Percentiles rank a stretch among this genome's conserved stretches.
These are phyloP conservation scores for Poeciliopsis gracilis DNA, from an alignment of 2,797 vertebrate genomes.

Conservation along the genomic window DNA sequence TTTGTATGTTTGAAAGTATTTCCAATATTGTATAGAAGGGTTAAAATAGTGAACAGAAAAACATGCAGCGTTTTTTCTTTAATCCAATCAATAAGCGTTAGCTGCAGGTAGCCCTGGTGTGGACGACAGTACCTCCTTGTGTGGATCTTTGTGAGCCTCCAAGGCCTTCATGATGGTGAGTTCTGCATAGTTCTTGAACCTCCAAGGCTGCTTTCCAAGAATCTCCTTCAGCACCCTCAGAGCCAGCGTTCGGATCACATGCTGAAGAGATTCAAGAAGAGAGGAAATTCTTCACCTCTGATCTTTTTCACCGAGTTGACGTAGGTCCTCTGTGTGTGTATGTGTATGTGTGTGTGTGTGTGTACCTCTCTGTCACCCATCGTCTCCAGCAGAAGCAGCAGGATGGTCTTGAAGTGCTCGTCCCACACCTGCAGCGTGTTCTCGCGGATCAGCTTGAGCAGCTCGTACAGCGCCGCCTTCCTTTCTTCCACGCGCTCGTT, in stretches of 20 bases:
- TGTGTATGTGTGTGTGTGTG: not conserved
- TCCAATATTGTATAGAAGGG: too few species aligned
- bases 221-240: conserved; percentile 95
- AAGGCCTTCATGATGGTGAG: conserved; percentile 98
- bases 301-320: too few species aligned
- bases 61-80: too few species aligned
- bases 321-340: not conserved
- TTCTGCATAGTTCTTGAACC: conserved; percentile 98
- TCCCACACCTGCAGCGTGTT: conserved; percentile 97
- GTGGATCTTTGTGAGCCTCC: conserved; percentile 96
- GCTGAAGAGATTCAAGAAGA: conserved; percentile 73
- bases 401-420: conserved; percentile 97
- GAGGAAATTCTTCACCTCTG: not conserved
- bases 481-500: conserved; percentile 96
- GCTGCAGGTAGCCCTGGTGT: not conserved
- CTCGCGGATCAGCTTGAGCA: conserved; percentile 93
- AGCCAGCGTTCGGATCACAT: conserved; percentile 94
- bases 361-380: conserved; percentile 95
- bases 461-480: conserved; percentile 90
- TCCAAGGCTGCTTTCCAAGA: conserved; percentile 92
- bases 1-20: too few species aligned
- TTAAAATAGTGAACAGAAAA: too few species aligned
- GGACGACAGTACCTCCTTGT: conserved; percentile 88
- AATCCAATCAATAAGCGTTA: too few species aligned
- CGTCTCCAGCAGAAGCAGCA: conserved; percentile 93